Conservation (phyloP, 1,140 invertebrate species). For the Zophobas morio region DNA sequence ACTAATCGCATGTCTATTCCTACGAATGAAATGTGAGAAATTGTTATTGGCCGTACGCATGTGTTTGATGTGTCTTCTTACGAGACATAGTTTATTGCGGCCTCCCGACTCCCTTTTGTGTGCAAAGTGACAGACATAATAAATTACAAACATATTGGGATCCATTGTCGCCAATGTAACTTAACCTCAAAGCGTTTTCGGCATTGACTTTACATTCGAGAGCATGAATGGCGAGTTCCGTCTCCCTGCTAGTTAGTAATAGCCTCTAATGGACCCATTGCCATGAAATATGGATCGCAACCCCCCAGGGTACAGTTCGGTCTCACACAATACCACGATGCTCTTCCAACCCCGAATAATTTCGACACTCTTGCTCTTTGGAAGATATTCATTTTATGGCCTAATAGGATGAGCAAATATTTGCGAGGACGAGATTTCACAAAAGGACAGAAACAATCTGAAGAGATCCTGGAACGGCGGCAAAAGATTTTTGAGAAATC, state of each 20-base stretch:
- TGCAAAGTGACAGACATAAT: slow-evolving; percentile 56
- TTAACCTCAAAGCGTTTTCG: slow-evolving; percentile 57
- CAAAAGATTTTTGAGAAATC: too few relatives aligned
- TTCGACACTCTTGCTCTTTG: background rate
- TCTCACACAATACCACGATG: slow-evolving; percentile 50
- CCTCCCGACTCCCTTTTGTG: slow-evolving; percentile 37
- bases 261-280: slow-evolving; percentile 63
- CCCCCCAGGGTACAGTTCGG: slow-evolving; percentile 51
- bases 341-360: background rate
- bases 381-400: background rate
- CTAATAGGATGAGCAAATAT: too few relatives aligned
- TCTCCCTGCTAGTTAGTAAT: slow-evolving; percentile 61
- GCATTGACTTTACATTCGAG: slow-evolving; percentile 55
- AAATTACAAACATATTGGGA: slow-evolving; percentile 61
- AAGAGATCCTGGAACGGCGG: too few relatives aligned
- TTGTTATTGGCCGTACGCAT: background rate
- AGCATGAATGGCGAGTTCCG: slow-evolving; percentile 55
- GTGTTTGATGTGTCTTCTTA: slow-evolving; percentile 26
- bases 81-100: slow-evolving; percentile 25
- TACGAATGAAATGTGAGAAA: background rate
- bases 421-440: too few relatives aligned
- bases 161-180: slow-evolving; percentile 59
- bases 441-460: too few relatives aligned
- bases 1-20: background rate
- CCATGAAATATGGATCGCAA: slow-evolving; percentile 62